Evolutionary conservation across 2,113 vertebrate species (phyloP), one percentile per base, ranked within the genome.

Genomic region (Daphoenositta chrysoptera): DNA sequence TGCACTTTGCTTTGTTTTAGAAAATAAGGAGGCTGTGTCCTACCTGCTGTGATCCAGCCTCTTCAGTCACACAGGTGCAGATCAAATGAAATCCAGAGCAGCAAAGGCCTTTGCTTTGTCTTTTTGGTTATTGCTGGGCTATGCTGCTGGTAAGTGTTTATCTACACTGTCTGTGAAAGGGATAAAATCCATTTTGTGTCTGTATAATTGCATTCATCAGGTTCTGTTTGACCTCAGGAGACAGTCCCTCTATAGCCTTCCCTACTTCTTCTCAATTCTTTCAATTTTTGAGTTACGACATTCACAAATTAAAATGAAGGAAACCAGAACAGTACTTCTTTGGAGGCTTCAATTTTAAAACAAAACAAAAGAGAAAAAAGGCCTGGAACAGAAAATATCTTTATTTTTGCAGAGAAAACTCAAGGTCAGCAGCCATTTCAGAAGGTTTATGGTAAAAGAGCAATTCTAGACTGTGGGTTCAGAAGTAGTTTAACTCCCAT

Each of bases 151-250:
- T 37, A 39, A 54, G 33, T 54, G 42, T 39, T 76, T 48, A 47
- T 56, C 75, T 63, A 14, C 35, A 47, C 16, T 50, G 5, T 15
- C 65, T 72, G 18, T 82, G 47, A 78, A 90, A 90, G 0, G 4
- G 17, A 58, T 51, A 81, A 83, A 92, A 66, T 40, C 33, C 39
- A 15, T 76, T 83, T 60, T 72, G 15, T 51, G 4, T 66, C 47
- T 69, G 6, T 83, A 20, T n/a, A 54, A 69, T 48, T 76, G 24
- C 0, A 0, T 73, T 92, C 21, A 23, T 39, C 0, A 1, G 33
- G 16, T 65, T 57, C 26, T 37, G 35, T 77, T 69, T 39, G 54
- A 75, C 60, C 35, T 78, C 61, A 82, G 51, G 71, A 85, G 47
- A 50, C 4, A 2, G 21, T 13, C 9, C 27, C 22, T 71, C 53